Percentiles rank a stretch among this genome's conserved stretches.
Evolutionary conservation across 2,113 vertebrate genomes (phyloP).

Genomic region (Sturnus vulgaris): DNA sequence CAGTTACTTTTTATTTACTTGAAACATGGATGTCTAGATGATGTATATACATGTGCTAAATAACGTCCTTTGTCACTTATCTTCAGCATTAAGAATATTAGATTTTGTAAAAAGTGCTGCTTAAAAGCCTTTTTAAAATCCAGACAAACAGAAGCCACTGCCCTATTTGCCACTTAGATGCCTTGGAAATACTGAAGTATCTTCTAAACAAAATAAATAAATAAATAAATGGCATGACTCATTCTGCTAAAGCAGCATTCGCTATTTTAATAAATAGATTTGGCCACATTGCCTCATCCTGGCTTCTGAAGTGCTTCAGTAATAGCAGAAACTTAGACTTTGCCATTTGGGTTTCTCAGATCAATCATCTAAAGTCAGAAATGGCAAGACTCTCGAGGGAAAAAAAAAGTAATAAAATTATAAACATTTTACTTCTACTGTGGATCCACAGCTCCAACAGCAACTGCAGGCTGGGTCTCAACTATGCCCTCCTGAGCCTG

Average conservation of each 20-base stretch:
- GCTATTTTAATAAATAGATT: conserved; percentile 73
- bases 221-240: conserved; percentile 57
- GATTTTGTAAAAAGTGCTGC: conserved; percentile 23
- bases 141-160: conserved; percentile 32
- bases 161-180: background rate
- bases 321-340: conserved; percentile 76
- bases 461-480: background rate
- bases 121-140: conserved; percentile 60
- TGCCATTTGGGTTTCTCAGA: conserved; percentile 75
- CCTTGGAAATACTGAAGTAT: background rate
- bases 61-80: conserved; percentile 5
- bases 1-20: background rate
- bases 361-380: conserved; percentile 74
- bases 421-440: conserved; percentile 24
- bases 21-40: conserved; percentile 25
- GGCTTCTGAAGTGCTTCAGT: conserved; percentile 74
- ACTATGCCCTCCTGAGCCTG: background rate
- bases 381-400: conserved; percentile 63
- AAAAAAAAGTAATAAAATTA: conserved; percentile 32
- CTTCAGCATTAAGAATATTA: conserved; percentile 39
- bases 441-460: background rate
- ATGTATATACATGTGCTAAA: conserved; percentile 29
- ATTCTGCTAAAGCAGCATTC: conserved; percentile 69
- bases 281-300: conserved; percentile 73
- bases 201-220: conserved; percentile 29